phyloP scores from a whole-genome alignment of 2,113 vertebrate species.

The Thamnophis sirtalis region DNA sequence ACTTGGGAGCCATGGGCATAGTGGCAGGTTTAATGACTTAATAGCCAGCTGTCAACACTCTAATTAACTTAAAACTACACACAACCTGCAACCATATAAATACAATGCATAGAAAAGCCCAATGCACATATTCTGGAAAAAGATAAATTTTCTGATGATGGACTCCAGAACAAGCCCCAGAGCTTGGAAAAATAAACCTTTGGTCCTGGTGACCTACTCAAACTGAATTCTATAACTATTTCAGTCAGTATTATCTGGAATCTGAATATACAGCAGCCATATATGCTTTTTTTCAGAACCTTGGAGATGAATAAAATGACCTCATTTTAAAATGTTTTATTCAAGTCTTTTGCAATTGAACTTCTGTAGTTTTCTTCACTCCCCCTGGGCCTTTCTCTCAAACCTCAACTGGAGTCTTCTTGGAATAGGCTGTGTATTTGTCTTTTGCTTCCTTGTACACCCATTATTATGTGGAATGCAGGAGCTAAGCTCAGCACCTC shows the following conservation, averaged over 20 bases:
- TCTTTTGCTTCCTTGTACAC: conserved; percentile 68
- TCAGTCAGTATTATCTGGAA: not conserved
- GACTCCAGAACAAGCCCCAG: not conserved
- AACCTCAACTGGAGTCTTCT: conserved; percentile 52
- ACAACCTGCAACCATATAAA: not conserved
- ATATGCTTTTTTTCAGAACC: accelerated
- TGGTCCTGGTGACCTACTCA: not conserved
- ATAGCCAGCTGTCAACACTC: not conserved
- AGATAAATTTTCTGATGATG: not conserved
- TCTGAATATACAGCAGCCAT: not conserved
- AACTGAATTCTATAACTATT: not conserved
- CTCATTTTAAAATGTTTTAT: not conserved
- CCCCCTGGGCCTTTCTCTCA: conserved; percentile 34
- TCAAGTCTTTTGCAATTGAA: not conserved
- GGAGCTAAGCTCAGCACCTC: conserved; percentile 65
- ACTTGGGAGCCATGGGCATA: not conserved
- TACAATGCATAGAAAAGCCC: not conserved
- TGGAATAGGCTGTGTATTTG: conserved; percentile 47
- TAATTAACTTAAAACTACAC: not conserved
- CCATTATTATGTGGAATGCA: conserved; percentile 58
- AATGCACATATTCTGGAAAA: not conserved
- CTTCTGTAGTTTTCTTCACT: conserved; percentile 11
- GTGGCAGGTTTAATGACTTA: not conserved
- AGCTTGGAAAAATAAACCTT: not conserved
- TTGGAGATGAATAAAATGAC: not conserved